These are phyloP conservation scores for Holcopasites calliopsidis DNA, from an alignment of 1,140 invertebrate species.

Conservation along the genomic window DNA sequence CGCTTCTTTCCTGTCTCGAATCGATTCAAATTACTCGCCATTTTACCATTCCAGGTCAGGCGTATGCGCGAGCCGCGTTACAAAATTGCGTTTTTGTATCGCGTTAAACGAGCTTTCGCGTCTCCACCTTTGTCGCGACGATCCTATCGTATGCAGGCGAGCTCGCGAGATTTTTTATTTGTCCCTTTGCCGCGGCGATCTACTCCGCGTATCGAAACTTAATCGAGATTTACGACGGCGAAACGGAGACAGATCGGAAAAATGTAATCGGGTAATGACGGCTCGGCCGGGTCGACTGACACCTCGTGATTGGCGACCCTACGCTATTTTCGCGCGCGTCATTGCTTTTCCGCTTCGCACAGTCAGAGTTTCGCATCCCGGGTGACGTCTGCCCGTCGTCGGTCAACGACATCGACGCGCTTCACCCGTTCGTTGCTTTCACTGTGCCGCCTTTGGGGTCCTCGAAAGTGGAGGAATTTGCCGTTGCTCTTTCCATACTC, in stretches of 20 bases:
- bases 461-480: too few species aligned
- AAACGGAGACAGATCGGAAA: slow-evolving; percentile 58
- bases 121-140: slow-evolving; percentile 47
- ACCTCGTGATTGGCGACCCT: slow-evolving; percentile 58
- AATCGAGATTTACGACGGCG: slow-evolving; percentile 61
- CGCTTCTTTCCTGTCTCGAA: slow-evolving; percentile 48
- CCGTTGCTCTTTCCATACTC: too few species aligned
- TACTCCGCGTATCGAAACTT: slow-evolving; percentile 61
- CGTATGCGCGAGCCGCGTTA: too few species aligned
- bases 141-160: background rate
- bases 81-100: too few species aligned
- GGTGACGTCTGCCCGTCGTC: background rate
- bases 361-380: background rate
- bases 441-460: too few species aligned
- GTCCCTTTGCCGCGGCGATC: background rate
- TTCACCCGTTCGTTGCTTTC: too few species aligned
- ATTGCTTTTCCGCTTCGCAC: slow-evolving; percentile 20
- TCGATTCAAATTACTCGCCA: slow-evolving; percentile 59
- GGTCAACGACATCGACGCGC: background rate
- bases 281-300: slow-evolving; percentile 59
- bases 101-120: too few species aligned
- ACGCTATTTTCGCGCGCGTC: slow-evolving; percentile 54
- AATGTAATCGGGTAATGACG: slow-evolving; percentile 74
- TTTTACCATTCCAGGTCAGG: slow-evolving; percentile 51
- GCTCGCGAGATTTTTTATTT: slow-evolving; percentile 9